Conservation (phyloP, 1,140 invertebrate species). For the Anadara kagoshimensis region DNA sequence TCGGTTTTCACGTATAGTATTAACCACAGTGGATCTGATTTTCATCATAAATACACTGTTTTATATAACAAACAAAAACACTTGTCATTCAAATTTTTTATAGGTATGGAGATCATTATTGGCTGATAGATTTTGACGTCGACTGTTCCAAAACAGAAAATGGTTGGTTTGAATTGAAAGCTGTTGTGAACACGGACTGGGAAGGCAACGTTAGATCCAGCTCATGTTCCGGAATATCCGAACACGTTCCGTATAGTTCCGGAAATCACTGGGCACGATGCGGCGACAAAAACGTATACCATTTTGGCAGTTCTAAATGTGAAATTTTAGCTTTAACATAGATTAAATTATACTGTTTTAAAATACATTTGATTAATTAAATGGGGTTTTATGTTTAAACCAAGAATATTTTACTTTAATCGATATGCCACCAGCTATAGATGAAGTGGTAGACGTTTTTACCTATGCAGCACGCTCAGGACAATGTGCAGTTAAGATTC, state of each 20-base stretch:
- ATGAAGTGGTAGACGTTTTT: too few species aligned
- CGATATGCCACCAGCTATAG: too few species aligned
- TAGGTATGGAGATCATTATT: conserved; percentile 74
- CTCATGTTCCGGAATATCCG: conserved; percentile 61
- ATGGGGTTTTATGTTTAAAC: too few species aligned
- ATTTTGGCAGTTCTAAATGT: conserved; percentile 65
- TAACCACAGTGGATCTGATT: too few species aligned
- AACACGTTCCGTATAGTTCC: conserved; percentile 59
- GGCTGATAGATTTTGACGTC: conserved; percentile 75
- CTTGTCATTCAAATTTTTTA: too few species aligned
- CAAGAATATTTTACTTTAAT: too few species aligned
- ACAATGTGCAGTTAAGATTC: too few species aligned
- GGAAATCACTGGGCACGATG: conserved; percentile 74
- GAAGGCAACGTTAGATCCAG: conserved; percentile 56
- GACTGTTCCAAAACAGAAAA: conserved; percentile 74
- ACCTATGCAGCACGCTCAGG: too few species aligned
- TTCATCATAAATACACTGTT: too few species aligned
- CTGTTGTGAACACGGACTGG: conserved; percentile 61
- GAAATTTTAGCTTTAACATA: conserved; percentile 52
- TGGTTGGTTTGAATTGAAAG: conserved; percentile 76
- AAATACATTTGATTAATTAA: too few species aligned
- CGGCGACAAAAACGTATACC: conserved; percentile 73
- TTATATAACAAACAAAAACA: too few species aligned
- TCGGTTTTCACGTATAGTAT: too few species aligned
- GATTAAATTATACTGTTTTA: not conserved